phyloP scores from a whole-genome alignment of 2,113 vertebrate genomes.

The Equus przewalskii region DNA sequence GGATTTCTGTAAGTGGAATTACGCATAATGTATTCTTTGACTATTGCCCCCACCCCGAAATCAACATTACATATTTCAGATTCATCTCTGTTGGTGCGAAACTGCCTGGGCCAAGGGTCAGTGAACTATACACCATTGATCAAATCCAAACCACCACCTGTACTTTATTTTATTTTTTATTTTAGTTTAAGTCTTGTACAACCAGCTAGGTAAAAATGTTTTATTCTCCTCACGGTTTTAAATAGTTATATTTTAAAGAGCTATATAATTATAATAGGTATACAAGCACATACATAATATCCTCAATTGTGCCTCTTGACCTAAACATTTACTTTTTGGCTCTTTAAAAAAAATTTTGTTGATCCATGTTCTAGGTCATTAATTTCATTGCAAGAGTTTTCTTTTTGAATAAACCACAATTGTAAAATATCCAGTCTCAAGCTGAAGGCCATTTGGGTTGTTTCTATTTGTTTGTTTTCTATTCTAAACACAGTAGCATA shows the following conservation, averaged over 20 bases:
- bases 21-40: accelerated
- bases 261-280: neutral
- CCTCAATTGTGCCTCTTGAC: neutral
- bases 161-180: neutral
- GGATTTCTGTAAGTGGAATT: neutral
- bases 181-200: neutral
- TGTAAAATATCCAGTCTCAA: neutral
- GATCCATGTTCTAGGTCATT: neutral
- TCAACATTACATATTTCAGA: neutral
- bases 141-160: neutral
- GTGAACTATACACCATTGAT: accelerated
- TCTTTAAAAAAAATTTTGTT: neutral
- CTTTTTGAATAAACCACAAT: neutral
- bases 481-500: accelerated
- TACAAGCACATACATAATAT: accelerated
- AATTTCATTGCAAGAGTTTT: neutral
- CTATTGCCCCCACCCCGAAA: accelerated
- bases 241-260: neutral
- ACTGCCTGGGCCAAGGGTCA: neutral
- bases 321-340: neutral
- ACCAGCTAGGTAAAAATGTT: neutral
- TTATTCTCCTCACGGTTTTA: neutral
- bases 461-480: neutral
- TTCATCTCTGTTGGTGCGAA: neutral
- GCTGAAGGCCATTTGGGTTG: neutral